Conservation (phyloP, 2,113 vertebrate genomes). For the Phyllostomus discolor region DNA sequence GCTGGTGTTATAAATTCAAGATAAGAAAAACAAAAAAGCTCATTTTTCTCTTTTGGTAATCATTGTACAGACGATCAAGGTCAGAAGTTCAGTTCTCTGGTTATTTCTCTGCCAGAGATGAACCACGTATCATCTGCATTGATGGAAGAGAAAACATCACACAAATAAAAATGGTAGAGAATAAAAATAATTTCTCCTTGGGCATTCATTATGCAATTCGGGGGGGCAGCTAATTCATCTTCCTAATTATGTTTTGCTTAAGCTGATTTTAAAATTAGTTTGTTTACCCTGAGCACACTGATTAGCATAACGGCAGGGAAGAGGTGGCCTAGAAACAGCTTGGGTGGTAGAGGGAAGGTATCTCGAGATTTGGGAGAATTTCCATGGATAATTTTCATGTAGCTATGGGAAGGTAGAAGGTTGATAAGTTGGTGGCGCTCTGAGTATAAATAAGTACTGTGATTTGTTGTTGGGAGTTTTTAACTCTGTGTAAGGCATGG, state of each 20-base stretch:
- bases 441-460: not conserved
- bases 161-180: constrained; percentile 24
- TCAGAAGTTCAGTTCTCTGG: not conserved
- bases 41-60: not conserved
- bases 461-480: not conserved
- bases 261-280: constrained; percentile 68
- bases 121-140: not conserved
- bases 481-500: not conserved
- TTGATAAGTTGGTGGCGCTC: not conserved
- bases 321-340: constrained; percentile 18
- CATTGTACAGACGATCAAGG: not conserved
- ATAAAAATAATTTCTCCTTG: constrained; percentile 49
- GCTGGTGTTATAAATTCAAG: constrained; percentile 10
- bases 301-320: constrained; percentile 32
- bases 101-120: not conserved
- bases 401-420: not conserved
- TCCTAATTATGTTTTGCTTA: constrained; percentile 68
- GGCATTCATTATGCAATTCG: constrained; percentile 47
- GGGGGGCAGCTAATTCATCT: constrained; percentile 57
- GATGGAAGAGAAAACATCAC: not conserved
- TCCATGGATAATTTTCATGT: not conserved
- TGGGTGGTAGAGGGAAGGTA: constrained; percentile 47
- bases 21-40: not conserved
- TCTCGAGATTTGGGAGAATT: constrained; percentile 28
- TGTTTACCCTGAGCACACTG: constrained; percentile 56